These are phyloP conservation scores for Pinna nobilis DNA, from an alignment of 1,140 invertebrate genomes.

Conservation along the genomic window DNA sequence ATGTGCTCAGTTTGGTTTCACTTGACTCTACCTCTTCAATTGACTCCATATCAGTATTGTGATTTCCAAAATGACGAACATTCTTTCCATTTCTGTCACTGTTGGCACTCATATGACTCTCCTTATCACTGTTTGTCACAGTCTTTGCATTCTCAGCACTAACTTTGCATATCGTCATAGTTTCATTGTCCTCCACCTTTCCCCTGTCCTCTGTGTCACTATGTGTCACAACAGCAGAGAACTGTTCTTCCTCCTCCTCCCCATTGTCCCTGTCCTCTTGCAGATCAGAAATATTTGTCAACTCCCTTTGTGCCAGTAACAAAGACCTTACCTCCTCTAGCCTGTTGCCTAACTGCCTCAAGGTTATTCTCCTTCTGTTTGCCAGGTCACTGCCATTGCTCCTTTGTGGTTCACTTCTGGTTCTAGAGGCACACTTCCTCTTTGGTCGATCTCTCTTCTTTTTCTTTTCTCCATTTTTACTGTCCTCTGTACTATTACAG, in stretches of 20 bases:
- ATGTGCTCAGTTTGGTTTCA: not conserved
- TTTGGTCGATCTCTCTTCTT: not conserved
- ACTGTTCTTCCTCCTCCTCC: not conserved
- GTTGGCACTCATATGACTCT: conserved; percentile 1
- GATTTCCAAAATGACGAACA: conserved; percentile 2
- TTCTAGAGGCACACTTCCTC: not conserved
- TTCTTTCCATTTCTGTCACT: not conserved
- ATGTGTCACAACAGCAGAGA: too few species aligned
- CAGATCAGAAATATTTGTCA: not conserved
- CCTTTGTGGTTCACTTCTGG: not conserved
- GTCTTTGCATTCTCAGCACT: too few species aligned
- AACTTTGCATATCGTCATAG: not conserved
- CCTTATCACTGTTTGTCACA: not conserved
- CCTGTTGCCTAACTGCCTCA: not conserved
- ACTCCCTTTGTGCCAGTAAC: not conserved
- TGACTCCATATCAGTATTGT: conserved; percentile 9
- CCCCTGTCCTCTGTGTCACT: not conserved
- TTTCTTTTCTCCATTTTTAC: conserved; percentile 11
- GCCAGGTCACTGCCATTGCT: not conserved
- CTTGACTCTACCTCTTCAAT: conserved; percentile 5
- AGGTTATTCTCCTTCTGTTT: not conserved
- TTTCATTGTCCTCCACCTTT: not conserved
- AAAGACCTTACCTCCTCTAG: conserved; percentile 1
- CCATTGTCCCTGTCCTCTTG: not conserved
- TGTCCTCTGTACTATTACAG: conserved; percentile 1